Base-by-base conservation (phyloP, 2,113 vertebrate genomes). In the Micromys minutus region DNA sequence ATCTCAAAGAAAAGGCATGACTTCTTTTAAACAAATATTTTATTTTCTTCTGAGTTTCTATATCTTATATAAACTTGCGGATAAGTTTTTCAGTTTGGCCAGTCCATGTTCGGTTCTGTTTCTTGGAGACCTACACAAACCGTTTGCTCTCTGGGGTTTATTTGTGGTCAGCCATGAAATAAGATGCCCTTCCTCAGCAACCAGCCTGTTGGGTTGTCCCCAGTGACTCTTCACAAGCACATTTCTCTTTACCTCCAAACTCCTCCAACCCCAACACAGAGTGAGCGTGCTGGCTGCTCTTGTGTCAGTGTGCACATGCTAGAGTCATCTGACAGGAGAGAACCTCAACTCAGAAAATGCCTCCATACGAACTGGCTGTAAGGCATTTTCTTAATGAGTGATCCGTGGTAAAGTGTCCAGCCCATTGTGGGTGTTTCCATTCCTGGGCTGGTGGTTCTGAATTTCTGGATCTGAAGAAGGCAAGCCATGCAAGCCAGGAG, bases 1-100 rank as follows among this genome's bases (percentile, higher is more conserved):
- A 86, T 1, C 26, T 47, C 34, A 89, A 83, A 92, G 76, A 88
- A 94, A 95, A 91, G 61, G 16, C 85, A 83, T 92, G 50, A 52
- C 77, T 29, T 71, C 17, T 55, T 67, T 67, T 71, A 8, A 71
- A 71, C 16, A 71, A 71, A 71, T 71, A n/a, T 21, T 71, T 71
- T 59, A 47, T 74, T 94, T 59, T 42, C 42, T 80, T 61, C 74
- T n/a, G n/a, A 91, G 39, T 77, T 74, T 90, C 87, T 69, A 90
- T 15, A 74, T 21, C 75, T 17, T 87, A 72, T 45, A 94, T 7
- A 50, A 36, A 81, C 79, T 63, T 74, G 76, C 65, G n/a, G 31
- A 57, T 81, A 36, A 94, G 21, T 22, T 55, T 74, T 92, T 55
- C 36, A n/a, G 55, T 57, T 59, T 10, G 29, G 57, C 67, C 26